A percentile compares a stretch with the other conserved stretches of the same genome.
These are phyloP conservation scores for Zhuqinia jingwanae DNA, from an alignment of 2,888 invertebrate species.

Conservation along the genomic window DNA sequence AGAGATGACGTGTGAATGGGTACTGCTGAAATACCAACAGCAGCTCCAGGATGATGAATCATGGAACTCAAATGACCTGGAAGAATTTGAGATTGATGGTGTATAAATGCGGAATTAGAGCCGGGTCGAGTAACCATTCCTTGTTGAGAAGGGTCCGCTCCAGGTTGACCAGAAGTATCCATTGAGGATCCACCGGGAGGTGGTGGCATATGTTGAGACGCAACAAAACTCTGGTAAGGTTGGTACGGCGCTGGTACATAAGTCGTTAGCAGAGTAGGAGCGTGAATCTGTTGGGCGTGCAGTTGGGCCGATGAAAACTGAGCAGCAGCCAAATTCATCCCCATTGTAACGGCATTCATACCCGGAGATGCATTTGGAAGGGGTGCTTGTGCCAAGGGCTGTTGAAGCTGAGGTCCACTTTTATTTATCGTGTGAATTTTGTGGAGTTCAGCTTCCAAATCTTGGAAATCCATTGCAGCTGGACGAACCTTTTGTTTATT, in stretches of 20 bases:
- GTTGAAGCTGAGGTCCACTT: constrained; percentile 17
- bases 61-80: constrained; percentile 57
- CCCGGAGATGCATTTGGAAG: neutral
- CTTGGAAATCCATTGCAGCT: constrained; percentile 80
- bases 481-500: constrained; percentile 77
- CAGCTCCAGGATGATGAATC: constrained; percentile 42
- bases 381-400: neutral
- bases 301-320: constrained; percentile 54
- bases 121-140: neutral
- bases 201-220: neutral
- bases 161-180: constrained; percentile 31
- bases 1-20: constrained; percentile 25
- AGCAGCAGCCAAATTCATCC: constrained; percentile 60
- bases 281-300: constrained; percentile 57
- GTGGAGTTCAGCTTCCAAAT: constrained; percentile 81
- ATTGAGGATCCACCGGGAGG: neutral
- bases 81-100: constrained; percentile 66
- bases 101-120: constrained; percentile 39
- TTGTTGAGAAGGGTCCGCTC: neutral
- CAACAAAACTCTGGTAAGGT: constrained; percentile 58
- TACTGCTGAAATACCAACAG: constrained; percentile 39
- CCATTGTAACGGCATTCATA: constrained; percentile 60
- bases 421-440: constrained; percentile 81
- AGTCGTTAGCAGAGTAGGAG: constrained; percentile 54
- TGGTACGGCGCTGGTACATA: constrained; percentile 59